Base-by-base conservation (phyloP, 2,797 vertebrate species). In the Chaetophractus vellerosus region DNA sequence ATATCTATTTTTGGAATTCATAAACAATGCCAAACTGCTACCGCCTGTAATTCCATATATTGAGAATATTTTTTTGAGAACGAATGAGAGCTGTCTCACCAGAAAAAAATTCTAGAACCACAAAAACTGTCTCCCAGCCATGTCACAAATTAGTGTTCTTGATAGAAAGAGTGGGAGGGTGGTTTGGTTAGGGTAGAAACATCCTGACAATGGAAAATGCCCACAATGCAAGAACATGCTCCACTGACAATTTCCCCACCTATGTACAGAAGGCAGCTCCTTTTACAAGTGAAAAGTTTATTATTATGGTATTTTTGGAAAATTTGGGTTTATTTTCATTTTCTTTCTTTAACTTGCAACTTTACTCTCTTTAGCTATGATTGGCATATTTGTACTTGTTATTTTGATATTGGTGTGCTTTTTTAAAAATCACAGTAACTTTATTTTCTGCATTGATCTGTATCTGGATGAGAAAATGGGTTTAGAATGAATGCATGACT, bases 291-390 rank as follows among this genome's bases (percentile, higher is more conserved):
- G 48, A 36, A 87, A 83, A 71, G 69, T 28, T 83, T 82, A 83
- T 71, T 88, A 19, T 66, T 93, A 26, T 28, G 86, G 16, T 66
- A 15, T 21, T 76, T 93, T 87, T 84, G 48, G 75, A 61, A 90
- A 93, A 33, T 66, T n/a, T 75, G 23, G 33, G 14, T 75, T 95
- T 76, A 26, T 89, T 95, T 93, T 93, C 16, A n/a, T 33, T 80
- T 79, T 57, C 28, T 82, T 14, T 57, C 61, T 72, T 88, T 79
- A 33, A 16, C 7, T 21, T 76, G 36, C 24, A 82, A 18, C n/a
- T 85, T 55, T 59, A 14, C 24, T 79, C 9, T 95, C 52, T 78
- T 90, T 48, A 72, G 33, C 50, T 55, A 5, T 63, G n/a, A n/a
- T 48, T 90, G 28, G 7, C n/a, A 24, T 36, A 6, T 68, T 28